Base-by-base conservation (phyloP, 37 sponge, comb jelly and placozoan genomes). In the Halichondria panicea region DNA sequence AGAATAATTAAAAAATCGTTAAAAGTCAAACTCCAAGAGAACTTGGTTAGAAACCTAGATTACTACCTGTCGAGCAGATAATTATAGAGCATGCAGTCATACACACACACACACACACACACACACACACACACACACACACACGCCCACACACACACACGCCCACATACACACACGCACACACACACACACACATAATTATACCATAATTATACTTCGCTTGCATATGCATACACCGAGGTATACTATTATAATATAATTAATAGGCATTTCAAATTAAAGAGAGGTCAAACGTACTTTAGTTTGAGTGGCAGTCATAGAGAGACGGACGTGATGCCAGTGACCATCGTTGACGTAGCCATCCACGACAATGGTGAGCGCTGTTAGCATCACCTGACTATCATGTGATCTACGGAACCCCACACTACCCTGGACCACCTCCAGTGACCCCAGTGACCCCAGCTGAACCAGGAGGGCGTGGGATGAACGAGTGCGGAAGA, bases 251-350 rank as follows among this genome's bases (percentile, higher is more conserved):
- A 48, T 48, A 48, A 48, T 48, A 15, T 18, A 11, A 48, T 48
- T 15, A 48, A 18, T 18, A 15, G 11, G 52, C 11, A 18, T 11
- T 48, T 1, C 7, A n/a, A 66, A 18, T 30, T 58, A 7, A 6
- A 58, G n/a, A 58, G n/a, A 15, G n/a, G 59, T 7, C 59, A 58
- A 30, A 58, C 7, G 7, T 22, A 58, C 28, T 22, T 22, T 25
- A 58, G 59, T 24, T 13, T 4, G 57, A 56, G 57, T 13, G 57
- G 57, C 27, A 28, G 57, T 56, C 39, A 66, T 13, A 4, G 4
- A 13, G 30, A 80, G 55, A 31, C 9, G 37, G 32, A 83, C 30
- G 19, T n/a, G 4, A 60, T 83, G 83, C 83, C 83, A 83, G 32
- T 50, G 61, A 1, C 83, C 83, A 42, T 83, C 83, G 41, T 68